Percentiles rank a stretch among this genome's conserved stretches.
Evolutionary conservation across 2,797 vertebrate species (phyloP).

Genomic region (Pseudochirops cupreus): DNA sequence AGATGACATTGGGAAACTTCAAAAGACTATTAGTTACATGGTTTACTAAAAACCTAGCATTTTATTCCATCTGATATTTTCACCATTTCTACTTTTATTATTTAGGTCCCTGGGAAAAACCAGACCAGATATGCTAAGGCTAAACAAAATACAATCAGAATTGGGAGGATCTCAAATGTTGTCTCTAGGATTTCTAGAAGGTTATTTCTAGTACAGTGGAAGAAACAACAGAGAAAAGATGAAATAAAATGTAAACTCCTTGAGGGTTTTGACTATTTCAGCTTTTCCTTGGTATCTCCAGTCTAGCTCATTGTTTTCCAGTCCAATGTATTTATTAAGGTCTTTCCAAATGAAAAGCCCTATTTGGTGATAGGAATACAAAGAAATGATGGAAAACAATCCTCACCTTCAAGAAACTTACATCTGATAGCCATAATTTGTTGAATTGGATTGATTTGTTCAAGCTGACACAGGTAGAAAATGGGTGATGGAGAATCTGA

Average conservation of each 20-base stretch:
- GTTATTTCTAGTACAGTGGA: background rate
- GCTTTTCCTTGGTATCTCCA: background rate
- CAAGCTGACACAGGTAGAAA: background rate
- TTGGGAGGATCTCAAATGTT: background rate
- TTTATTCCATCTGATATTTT: background rate
- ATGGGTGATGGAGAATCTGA: background rate
- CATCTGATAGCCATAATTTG: background rate
- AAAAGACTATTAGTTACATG: constrained; percentile 60
- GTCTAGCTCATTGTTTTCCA: background rate
- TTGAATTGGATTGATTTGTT: background rate
- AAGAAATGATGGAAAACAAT: background rate
- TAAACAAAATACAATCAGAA: background rate
- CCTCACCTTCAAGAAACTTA: background rate
- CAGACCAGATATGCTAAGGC: background rate
- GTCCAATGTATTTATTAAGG: background rate
- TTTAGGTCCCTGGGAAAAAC: background rate
- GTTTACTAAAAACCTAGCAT: constrained; percentile 61
- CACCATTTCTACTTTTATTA: background rate
- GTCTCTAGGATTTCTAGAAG: background rate
- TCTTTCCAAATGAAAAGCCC: background rate
- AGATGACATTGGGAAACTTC: constrained; percentile 69
- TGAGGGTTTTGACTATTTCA: background rate
- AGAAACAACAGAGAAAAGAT: background rate
- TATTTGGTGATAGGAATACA: background rate
- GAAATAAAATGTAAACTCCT: background rate